Evolutionary conservation across 2,113 vertebrate genomes (phyloP), one percentile per base, ranked within the genome.

Genomic region (Miniopterus natalensis): DNA sequence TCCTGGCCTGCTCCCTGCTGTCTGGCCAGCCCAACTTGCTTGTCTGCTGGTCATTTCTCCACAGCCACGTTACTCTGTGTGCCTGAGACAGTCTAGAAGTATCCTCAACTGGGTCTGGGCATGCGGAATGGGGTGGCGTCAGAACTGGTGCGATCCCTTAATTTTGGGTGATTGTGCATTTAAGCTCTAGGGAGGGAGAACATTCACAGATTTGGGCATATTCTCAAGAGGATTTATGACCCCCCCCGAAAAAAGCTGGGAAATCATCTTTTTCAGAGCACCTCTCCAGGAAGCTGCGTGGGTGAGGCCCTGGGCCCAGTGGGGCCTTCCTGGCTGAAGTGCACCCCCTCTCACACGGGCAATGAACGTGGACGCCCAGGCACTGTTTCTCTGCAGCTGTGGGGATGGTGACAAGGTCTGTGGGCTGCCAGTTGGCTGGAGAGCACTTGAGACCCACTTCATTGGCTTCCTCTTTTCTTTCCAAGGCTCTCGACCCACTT

Each of bases 391-490:
- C 2, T 9, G n/a, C 70, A 92, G 92, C 94, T 94, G 94, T 36
- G 53, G 49, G 70, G 66, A 70, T 8, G 27, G 70, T 12, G 75
- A 87, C 53, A 84, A 87, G 90, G 96, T 61, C 88, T 90, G 80
- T 25, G 84, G 59, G 75, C 84, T 63, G 55, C 63, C 51, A 68
- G 95, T 71, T 0, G 1, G 61, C 66, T 90, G 59, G 65, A 95
- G 90, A 63, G 84, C 78, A 57, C 88, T 95, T 0, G 3, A 86
- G 73, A 90, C 10, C 81, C 55, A 70, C 94, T 95, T 83, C 51
- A 89, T 70, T 0, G 1, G 78, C 73, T 45, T 91, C 77, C 51
- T 87, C 85, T 88, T 94, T 89, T 97, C 84, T 92, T 88, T 83
- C 75, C 61, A 84, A 90, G 66, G 81, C 73, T 92, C 96, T 88